Evolutionary conservation across 2,888 invertebrate species (phyloP).

Genomic region (Thecophora atra): DNA sequence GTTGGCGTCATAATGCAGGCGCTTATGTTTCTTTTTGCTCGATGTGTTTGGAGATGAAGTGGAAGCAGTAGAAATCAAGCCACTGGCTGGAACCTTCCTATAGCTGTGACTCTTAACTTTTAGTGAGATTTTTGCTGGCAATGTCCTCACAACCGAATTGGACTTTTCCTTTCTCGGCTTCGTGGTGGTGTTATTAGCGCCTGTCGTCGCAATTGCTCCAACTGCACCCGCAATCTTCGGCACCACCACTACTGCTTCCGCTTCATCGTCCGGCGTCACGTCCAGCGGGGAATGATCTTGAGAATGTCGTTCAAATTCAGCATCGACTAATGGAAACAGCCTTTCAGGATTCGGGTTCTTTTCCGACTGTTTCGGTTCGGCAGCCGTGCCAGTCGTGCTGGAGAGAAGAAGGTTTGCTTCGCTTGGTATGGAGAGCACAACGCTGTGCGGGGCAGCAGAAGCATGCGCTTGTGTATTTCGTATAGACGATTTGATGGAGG

Average conservation of each 20-base stretch:
- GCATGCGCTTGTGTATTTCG: conserved; percentile 1
- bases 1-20: conserved; percentile 56
- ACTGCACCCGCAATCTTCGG: conserved; percentile 37
- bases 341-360: conserved; percentile 41
- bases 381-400: background rate
- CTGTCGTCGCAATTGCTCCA: conserved; percentile 8
- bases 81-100: conserved; percentile 59
- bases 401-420: background rate
- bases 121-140: conserved; percentile 64
- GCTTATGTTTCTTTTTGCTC: conserved; percentile 59
- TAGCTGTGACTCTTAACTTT: conserved; percentile 64
- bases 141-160: conserved; percentile 59
- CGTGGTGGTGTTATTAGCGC: conserved; percentile 36
- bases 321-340: conserved; percentile 62
- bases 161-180: conserved; percentile 64
- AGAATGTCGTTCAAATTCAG: conserved; percentile 62
- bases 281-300: conserved; percentile 63
- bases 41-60: conserved; percentile 53
- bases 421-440: conserved; percentile 15
- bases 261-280: conserved; percentile 64
- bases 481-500: conserved; percentile 24
- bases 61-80: conserved; percentile 56
- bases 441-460: background rate
- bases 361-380: conserved; percentile 26
- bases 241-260: conserved; percentile 63